A percentile compares a stretch with the other conserved stretches of the same genome.
Conservation (phyloP, 2,888 invertebrate species). For the Luperina testacea region DNA sequence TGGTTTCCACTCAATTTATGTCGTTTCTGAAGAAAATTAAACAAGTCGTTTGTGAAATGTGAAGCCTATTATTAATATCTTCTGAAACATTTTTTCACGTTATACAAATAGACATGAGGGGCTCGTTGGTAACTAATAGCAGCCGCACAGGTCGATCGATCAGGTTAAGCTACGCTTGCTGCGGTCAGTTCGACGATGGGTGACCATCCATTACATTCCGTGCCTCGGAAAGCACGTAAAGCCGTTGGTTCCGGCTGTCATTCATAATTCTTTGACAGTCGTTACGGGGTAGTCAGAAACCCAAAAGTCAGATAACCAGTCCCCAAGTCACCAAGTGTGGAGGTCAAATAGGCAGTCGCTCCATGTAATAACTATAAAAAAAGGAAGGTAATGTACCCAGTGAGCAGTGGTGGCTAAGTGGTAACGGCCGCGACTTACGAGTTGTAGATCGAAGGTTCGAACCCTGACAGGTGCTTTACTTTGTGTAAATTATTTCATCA, state of each 20-base stretch:
- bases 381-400: no score
- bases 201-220: background rate
- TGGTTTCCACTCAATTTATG: slow-evolving; percentile 70
- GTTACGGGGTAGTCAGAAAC: background rate
- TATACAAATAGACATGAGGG: background rate
- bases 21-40: slow-evolving; percentile 54
- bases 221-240: background rate
- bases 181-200: background rate
- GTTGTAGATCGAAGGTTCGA: no score
- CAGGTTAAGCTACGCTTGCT: background rate
- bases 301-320: background rate
- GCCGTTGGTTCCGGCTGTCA: background rate
- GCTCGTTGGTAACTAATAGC: background rate
- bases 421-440: no score
- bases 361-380: no score
- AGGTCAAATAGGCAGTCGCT: no score
- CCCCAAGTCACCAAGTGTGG: no score
- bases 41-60: slow-evolving; percentile 19
- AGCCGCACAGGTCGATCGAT: background rate
- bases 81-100: background rate
- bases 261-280: background rate
- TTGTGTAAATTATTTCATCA: no score
- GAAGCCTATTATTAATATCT: background rate
- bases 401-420: no score
- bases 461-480: no score